Conservation (phyloP, 2,113 vertebrate genomes). For the Aegithalos caudatus region DNA sequence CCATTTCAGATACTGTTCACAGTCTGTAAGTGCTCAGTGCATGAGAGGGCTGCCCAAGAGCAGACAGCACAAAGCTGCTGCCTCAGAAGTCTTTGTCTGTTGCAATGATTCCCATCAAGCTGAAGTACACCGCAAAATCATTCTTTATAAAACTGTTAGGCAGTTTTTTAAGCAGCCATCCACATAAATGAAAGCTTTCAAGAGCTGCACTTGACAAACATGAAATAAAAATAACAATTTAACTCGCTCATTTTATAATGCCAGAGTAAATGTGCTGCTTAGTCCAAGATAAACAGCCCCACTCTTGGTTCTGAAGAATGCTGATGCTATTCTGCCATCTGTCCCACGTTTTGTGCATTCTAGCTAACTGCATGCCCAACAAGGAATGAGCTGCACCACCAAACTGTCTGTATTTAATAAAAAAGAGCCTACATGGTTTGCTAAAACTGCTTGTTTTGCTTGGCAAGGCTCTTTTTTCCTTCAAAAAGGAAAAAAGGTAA, state of each 20-base stretch:
- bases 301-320: background rate
- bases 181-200: background rate
- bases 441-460: slow-evolving; percentile 45
- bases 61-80: background rate
- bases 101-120: background rate
- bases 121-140: background rate
- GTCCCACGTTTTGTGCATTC: background rate
- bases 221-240: background rate
- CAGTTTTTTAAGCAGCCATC: background rate
- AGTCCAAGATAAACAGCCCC: background rate
- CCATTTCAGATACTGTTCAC: background rate
- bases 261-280: background rate
- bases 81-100: background rate
- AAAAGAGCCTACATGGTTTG: background rate
- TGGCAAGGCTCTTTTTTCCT: background rate
- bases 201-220: background rate
- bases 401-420: slow-evolving; percentile 52
- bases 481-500: background rate
- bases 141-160: background rate
- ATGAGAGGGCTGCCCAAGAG: background rate
- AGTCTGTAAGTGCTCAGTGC: background rate
- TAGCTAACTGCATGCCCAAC: background rate
- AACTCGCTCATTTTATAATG: background rate
- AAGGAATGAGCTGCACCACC: background rate
- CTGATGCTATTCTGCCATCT: background rate